Percentiles rank a stretch among this genome's conserved stretches.
phyloP scores from a whole-genome alignment of 2,113 vertebrate genomes.

The Elephas maximus region DNA sequence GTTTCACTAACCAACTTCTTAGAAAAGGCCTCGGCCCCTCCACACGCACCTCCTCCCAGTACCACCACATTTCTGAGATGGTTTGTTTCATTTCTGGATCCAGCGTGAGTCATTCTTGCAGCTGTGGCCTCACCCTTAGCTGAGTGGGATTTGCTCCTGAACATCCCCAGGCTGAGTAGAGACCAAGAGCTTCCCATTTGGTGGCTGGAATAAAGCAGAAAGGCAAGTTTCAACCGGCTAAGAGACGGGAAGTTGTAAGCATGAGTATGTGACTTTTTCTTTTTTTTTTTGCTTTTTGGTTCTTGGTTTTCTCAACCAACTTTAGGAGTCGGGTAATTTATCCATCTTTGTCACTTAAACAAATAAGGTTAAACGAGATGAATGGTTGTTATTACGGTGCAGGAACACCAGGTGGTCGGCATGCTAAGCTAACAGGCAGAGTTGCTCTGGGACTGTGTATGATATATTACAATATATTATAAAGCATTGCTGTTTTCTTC shows the following conservation, averaged over 20 bases:
- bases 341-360: constrained; percentile 6
- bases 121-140: constrained; percentile 80
- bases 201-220: not conserved
- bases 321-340: constrained; percentile 1
- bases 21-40: constrained; percentile 72
- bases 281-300: not conserved
- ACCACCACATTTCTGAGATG: constrained; percentile 73
- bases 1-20: constrained; percentile 69
- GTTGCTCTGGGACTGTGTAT: not conserved
- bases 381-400: not conserved
- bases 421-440: not conserved
- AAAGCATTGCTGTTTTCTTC: constrained; percentile 2
- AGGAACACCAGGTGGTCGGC: not conserved
- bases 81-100: constrained; percentile 82
- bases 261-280: not conserved
- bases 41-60: not conserved
- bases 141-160: constrained; percentile 69
- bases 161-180: not conserved
- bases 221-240: not conserved
- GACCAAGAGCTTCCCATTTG: not conserved
- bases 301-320: constrained; percentile 7
- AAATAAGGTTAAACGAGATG: not conserved
- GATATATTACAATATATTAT: no score
- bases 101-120: constrained; percentile 83
- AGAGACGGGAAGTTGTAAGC: not conserved